These are phyloP conservation scores for Leucozona laternaria DNA, from an alignment of 2,888 invertebrate species.

Conservation along the genomic window DNA sequence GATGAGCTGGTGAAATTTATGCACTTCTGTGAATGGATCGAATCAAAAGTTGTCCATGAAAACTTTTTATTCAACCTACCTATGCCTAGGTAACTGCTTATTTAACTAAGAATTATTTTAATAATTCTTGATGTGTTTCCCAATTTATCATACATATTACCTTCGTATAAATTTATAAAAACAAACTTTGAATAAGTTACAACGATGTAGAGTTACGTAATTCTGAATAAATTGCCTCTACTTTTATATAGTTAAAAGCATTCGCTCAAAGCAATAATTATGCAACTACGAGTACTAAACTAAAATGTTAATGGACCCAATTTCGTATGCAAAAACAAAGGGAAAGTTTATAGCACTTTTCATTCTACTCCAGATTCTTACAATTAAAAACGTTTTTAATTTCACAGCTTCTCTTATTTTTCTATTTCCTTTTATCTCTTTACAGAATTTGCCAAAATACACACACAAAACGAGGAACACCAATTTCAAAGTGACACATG, in stretches of 20 bases:
- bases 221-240: neutral
- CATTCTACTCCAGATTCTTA: slow-evolving; percentile 9
- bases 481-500: slow-evolving; percentile 67
- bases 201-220: neutral
- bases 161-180: neutral
- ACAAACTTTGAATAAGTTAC: neutral
- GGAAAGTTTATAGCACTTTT: slow-evolving; percentile 11
- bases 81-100: no score
- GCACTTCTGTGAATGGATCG: no score
- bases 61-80: no score
- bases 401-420: slow-evolving; percentile 48
- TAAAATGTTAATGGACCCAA: slow-evolving; percentile 6
- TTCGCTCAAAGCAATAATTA: neutral
- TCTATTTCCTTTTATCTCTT: slow-evolving; percentile 47
- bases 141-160: no score
- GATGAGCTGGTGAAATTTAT: no score
- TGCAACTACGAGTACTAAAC: neutral
- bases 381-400: slow-evolving; percentile 54
- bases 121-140: no score
- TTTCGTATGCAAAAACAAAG: neutral
- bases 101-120: no score
- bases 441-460: slow-evolving; percentile 66
- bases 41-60: no score
- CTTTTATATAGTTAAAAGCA: neutral
- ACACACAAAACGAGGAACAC: slow-evolving; percentile 6